These are phyloP conservation scores for Gasterosteus aculeatus DNA, from an alignment of 2,113 vertebrate genomes.

Conservation along the genomic window DNA sequence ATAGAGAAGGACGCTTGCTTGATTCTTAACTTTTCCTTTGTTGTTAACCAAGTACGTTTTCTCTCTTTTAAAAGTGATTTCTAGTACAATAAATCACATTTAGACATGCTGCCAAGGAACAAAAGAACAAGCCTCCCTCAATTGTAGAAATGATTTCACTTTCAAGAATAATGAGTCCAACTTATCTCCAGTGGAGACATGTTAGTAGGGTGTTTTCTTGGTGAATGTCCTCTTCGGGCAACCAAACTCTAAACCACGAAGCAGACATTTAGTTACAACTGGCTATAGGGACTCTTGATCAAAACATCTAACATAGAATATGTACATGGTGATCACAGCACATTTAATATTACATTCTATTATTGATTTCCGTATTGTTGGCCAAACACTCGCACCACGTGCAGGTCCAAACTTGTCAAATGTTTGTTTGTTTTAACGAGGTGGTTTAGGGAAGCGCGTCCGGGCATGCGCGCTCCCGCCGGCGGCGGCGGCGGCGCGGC, in stretches of 20 bases:
- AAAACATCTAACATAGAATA: background rate
- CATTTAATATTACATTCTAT: background rate
- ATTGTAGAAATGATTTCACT: conserved; percentile 57
- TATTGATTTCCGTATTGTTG: background rate
- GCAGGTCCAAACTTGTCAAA: too few species aligned
- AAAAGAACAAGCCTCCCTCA: conserved; percentile 36
- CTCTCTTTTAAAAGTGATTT: conserved; percentile 24
- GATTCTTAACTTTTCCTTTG: conserved; percentile 5
- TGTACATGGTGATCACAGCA: background rate
- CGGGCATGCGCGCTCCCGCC: background rate
- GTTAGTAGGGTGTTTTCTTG: background rate
- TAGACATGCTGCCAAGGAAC: conserved; percentile 38
- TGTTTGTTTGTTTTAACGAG: background rate
- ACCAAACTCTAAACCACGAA: conserved; percentile 1
- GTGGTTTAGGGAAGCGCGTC: background rate
- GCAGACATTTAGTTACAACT: background rate
- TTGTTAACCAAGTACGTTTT: conserved; percentile 10
- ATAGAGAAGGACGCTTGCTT: background rate
- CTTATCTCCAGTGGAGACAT: conserved; percentile 31
- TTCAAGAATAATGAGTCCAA: conserved; percentile 47
- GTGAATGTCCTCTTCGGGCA: background rate
- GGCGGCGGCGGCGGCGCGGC: background rate
- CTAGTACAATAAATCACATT: background rate
- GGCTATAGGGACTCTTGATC: background rate
- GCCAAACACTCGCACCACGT: conserved; percentile 13